phyloP scores from a whole-genome alignment of 2,113 vertebrate species.

The Sus scrofa region DNA sequence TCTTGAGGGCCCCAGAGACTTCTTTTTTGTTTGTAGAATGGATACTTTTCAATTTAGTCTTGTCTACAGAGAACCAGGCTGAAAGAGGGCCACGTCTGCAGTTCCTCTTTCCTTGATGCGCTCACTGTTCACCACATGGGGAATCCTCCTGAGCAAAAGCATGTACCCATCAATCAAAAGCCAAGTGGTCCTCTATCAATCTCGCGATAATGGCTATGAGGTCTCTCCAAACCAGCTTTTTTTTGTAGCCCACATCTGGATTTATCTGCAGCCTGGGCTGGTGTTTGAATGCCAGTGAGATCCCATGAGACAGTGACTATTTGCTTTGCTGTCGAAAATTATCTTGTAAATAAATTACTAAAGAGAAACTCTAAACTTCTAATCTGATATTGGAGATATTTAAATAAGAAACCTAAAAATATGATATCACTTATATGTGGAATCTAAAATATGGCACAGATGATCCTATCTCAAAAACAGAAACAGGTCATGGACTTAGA shows the following conservation, averaged over 20 bases:
- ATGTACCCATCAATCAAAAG: background rate
- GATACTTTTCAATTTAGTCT: background rate
- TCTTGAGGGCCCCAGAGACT: background rate
- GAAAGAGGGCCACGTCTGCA: background rate
- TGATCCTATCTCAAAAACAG: too few species aligned
- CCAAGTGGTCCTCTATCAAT: background rate
- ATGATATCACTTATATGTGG: too few species aligned
- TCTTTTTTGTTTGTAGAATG: background rate
- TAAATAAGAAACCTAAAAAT: background rate
- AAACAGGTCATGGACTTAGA: too few species aligned
- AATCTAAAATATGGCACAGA: too few species aligned
- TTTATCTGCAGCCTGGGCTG: background rate
- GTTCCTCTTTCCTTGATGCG: fast-evolving
- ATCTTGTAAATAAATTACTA: background rate
- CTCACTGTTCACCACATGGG: background rate
- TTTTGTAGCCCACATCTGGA: background rate
- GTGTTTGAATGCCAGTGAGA: background rate
- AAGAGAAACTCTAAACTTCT: background rate
- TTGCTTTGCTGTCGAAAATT: background rate
- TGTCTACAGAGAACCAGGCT: background rate
- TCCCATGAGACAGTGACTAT: background rate
- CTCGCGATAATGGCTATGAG: background rate
- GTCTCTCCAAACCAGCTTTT: background rate
- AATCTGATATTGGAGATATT: background rate
- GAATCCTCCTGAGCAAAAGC: background rate